These are phyloP conservation scores for Chalcis sispes DNA, from an alignment of 2,888 invertebrate genomes.

Conservation along the genomic window DNA sequence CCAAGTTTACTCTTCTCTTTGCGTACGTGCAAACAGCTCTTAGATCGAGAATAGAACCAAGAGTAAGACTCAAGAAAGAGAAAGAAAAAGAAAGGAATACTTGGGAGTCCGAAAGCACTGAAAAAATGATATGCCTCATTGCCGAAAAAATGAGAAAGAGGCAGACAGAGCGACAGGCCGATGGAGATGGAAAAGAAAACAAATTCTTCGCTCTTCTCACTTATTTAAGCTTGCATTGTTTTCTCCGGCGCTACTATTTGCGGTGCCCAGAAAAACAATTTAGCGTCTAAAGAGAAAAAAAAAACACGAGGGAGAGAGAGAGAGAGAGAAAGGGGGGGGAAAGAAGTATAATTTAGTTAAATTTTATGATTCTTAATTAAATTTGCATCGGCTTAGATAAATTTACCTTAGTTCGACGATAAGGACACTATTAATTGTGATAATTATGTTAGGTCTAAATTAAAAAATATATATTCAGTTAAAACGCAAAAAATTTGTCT, in stretches of 20 bases:
- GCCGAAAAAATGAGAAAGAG: not conserved
- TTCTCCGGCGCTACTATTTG: no score
- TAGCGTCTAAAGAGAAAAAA: not conserved
- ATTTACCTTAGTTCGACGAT: conserved; percentile 2
- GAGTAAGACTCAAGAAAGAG: no score
- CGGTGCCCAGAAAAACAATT: conserved; percentile 10
- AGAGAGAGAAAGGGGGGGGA: no score
- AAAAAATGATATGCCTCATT: conserved; percentile 36
- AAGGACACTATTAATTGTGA: not conserved
- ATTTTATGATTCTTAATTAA: conserved; percentile 45
- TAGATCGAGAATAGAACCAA: no score
- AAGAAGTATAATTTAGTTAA: conserved; percentile 1
- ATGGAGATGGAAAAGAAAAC: not conserved
- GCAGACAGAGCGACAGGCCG: no score
- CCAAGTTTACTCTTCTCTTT: conserved; percentile 35
- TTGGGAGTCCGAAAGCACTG: conserved; percentile 11
- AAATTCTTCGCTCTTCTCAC: conserved; percentile 14
- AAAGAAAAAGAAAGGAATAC: not conserved
- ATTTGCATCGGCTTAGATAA: conserved; percentile 35
- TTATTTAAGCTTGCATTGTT: conserved; percentile 8
- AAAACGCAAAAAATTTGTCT: conserved; percentile 2
- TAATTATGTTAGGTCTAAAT: conserved; percentile 2
- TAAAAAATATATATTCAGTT: conserved; percentile 17
- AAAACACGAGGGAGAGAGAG: no score
- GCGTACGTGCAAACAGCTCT: conserved; percentile 44